Evolutionary conservation across 1,140 invertebrate genomes (phyloP).

Genomic region (Drosophila lacertosa): DNA sequence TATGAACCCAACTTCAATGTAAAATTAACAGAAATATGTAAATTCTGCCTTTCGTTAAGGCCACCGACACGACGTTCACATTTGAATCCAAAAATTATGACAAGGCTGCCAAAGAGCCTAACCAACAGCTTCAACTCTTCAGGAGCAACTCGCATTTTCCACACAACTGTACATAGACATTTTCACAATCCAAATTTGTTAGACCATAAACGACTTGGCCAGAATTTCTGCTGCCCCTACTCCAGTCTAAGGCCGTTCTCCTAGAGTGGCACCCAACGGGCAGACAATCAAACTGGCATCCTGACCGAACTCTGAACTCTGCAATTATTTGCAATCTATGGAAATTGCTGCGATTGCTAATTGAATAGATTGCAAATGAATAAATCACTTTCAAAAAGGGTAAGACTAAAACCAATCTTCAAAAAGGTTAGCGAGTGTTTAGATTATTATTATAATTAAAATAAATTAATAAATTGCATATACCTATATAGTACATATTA

Average conservation of each 20-base stretch:
- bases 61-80: slow-evolving; percentile 36
- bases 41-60: slow-evolving; percentile 78
- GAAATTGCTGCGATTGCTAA: slow-evolving; percentile 45
- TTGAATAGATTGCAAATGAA: slow-evolving; percentile 18
- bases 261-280: neutral
- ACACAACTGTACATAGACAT: slow-evolving; percentile 62
- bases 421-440: too few species aligned
- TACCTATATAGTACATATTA: too few species aligned
- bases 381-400: slow-evolving; percentile 5
- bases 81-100: slow-evolving; percentile 45
- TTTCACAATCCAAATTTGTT: slow-evolving; percentile 32
- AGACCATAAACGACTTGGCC: slow-evolving; percentile 57
- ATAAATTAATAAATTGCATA: too few species aligned
- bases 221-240: slow-evolving; percentile 11
- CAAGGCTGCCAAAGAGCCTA: slow-evolving; percentile 62
- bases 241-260: slow-evolving; percentile 3
- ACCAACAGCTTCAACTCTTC: slow-evolving; percentile 30
- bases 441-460: too few species aligned
- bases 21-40: slow-evolving; percentile 84
- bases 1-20: slow-evolving; percentile 83
- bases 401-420: neutral
- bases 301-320: slow-evolving; percentile 18
- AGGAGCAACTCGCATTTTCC: slow-evolving; percentile 41
- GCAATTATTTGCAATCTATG: slow-evolving; percentile 53
- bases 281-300: slow-evolving; percentile 24